Conservation (phyloP, 2,888 invertebrate species). For the Lasioglossum morio region DNA sequence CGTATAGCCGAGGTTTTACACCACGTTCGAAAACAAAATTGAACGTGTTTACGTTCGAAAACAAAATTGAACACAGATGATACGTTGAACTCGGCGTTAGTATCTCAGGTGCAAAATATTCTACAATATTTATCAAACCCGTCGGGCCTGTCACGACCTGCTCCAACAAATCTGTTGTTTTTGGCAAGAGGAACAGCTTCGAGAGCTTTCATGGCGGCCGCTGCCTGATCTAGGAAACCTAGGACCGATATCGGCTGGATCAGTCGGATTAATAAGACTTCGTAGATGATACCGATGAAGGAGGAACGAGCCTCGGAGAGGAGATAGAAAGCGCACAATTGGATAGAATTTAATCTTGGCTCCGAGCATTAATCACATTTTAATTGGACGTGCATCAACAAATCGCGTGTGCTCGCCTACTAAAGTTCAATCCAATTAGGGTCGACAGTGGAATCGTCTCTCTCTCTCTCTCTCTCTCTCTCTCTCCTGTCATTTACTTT, state of each 20-base stretch:
- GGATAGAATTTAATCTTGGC: conserved; percentile 46
- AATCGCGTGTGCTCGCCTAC: conserved; percentile 58
- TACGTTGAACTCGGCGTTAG: background rate
- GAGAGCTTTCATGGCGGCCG: conserved; percentile 29
- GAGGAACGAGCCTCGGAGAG: conserved; percentile 20
- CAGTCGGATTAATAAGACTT: conserved; percentile 25
- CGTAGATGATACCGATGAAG: background rate
- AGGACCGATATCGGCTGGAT: background rate
- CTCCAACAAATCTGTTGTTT: conserved; percentile 6
- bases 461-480: background rate
- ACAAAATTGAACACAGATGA: background rate
- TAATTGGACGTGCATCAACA: conserved; percentile 58
- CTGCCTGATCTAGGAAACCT: background rate
- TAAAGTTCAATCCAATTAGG: conserved; percentile 68
- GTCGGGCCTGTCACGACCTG: background rate
- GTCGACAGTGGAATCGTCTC: conserved; percentile 46
- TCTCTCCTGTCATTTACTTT: conserved; percentile 14
- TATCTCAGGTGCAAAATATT: conserved; percentile 13
- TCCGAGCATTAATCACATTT: conserved; percentile 49
- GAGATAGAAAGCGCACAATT: conserved; percentile 37
- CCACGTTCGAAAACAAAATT: background rate
- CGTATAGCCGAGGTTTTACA: background rate
- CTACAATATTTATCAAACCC: background rate
- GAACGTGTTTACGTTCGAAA: background rate
- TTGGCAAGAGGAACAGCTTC: conserved; percentile 26